Evolutionary conservation across 1,140 invertebrate genomes (phyloP).

Genomic region (Cyrtorhinus lividipennis): DNA sequence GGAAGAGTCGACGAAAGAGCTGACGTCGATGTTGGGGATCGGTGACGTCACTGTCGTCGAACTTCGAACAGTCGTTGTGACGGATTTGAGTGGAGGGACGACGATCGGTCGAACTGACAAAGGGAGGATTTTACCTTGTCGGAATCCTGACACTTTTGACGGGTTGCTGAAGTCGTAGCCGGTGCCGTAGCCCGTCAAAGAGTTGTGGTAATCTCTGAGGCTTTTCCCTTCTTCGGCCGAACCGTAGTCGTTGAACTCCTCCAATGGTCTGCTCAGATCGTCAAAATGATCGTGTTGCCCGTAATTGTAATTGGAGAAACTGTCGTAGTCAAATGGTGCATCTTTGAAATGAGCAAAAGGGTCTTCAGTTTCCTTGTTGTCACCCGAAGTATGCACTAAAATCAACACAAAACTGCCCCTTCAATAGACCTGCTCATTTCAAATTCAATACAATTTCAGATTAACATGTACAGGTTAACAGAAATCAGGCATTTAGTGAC

Average conservation of each 20-base stretch:
- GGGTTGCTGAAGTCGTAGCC: no score
- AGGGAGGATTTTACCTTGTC: no score
- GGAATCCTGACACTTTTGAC: no score
- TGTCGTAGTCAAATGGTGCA: neutral
- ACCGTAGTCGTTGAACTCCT: neutral
- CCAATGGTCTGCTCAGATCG: no score
- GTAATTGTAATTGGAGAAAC: neutral
- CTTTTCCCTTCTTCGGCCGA: neutral
- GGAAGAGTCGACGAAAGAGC: neutral
- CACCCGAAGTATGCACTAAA: no score
- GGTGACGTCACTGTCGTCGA: neutral
- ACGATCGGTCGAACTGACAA: neutral
- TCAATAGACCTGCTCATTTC: no score
- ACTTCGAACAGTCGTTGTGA: neutral
- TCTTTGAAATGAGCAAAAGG: neutral
- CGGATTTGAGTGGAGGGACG: neutral
- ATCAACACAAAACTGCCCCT: no score
- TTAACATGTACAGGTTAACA: no score
- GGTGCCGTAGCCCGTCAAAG: neutral
- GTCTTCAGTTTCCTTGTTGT: no score
- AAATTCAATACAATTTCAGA: no score
- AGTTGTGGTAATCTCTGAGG: neutral
- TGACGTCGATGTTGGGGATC: neutral
- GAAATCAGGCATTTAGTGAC: no score
- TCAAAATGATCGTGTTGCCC: neutral